phyloP scores from a whole-genome alignment of 2,113 vertebrate genomes.

The Phylloscopus whistleri region DNA sequence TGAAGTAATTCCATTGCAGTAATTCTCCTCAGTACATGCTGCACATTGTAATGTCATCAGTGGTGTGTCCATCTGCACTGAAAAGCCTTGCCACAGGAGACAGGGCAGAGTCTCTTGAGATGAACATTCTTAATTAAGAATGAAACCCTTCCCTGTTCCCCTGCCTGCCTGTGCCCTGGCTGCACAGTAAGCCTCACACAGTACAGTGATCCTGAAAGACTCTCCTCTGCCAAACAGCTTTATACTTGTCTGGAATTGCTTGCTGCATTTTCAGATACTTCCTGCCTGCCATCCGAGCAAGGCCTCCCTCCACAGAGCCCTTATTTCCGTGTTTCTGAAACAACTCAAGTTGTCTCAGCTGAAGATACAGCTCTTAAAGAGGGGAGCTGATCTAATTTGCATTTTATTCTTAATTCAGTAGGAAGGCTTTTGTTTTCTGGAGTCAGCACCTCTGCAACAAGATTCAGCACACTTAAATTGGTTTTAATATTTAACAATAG shows the following conservation, averaged over 20 bases:
- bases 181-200: slow-evolving; percentile 35
- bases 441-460: slow-evolving; percentile 52
- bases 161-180: slow-evolving; percentile 1
- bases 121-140: slow-evolving; percentile 45
- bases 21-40: slow-evolving; percentile 44
- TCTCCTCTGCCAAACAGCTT: slow-evolving; percentile 8
- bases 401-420: slow-evolving; percentile 42
- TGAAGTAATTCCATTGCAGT: slow-evolving; percentile 58
- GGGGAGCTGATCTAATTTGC: neutral
- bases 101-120: slow-evolving; percentile 25
- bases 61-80: slow-evolving; percentile 65
- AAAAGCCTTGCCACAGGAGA: slow-evolving; percentile 34
- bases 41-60: slow-evolving; percentile 32
- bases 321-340: neutral
- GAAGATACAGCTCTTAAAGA: neutral
- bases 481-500: slow-evolving; percentile 61
- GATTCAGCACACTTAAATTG: slow-evolving; percentile 49
- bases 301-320: neutral
- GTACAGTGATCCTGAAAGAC: slow-evolving; percentile 11
- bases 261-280: slow-evolving; percentile 29
- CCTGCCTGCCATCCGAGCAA: slow-evolving; percentile 12
- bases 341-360: neutral
- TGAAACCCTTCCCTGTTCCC: slow-evolving; percentile 29
- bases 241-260: neutral
- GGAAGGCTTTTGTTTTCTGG: slow-evolving; percentile 38